Evolutionary conservation across 1,140 invertebrate genomes (phyloP).

Genomic region (Euschistus heros): DNA sequence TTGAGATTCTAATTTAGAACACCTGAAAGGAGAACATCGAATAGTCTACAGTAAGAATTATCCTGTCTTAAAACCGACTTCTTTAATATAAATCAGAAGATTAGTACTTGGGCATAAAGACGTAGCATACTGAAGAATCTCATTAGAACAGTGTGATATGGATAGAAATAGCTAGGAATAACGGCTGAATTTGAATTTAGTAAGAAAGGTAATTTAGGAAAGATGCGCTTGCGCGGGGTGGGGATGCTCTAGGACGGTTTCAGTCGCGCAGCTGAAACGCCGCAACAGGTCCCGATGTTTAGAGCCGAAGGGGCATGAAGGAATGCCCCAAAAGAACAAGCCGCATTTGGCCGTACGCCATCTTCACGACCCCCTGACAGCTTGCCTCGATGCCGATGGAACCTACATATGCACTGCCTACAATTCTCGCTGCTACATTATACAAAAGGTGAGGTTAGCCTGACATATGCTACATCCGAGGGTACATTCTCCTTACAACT

Average conservation of each 20-base stretch:
- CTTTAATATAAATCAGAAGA: too few relatives aligned
- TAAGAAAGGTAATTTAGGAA: background rate
- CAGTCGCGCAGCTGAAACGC: slow-evolving; percentile 12
- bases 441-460: slow-evolving; percentile 44
- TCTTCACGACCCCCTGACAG: slow-evolving; percentile 36
- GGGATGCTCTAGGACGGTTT: background rate
- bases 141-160: too few relatives aligned
- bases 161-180: too few relatives aligned
- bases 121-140: too few relatives aligned
- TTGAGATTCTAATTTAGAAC: too few relatives aligned
- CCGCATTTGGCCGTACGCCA: slow-evolving; percentile 17
- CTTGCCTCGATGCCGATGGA: slow-evolving; percentile 44
- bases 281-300: slow-evolving; percentile 12
- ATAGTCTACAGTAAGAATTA: too few relatives aligned
- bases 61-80: too few relatives aligned
- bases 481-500: background rate
- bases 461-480: slow-evolving; percentile 2
- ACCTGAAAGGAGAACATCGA: too few relatives aligned
- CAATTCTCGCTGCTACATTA: slow-evolving; percentile 48
- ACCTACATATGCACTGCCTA: slow-evolving; percentile 49
- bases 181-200: too few relatives aligned
- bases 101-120: too few relatives aligned
- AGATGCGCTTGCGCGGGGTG: slow-evolving; percentile 7
- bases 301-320: slow-evolving; percentile 11
- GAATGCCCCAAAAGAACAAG: slow-evolving; percentile 14